Conservation (phyloP, 1,140 invertebrate species). For the fruit fly (Drosophila melanogaster) region DNA sequence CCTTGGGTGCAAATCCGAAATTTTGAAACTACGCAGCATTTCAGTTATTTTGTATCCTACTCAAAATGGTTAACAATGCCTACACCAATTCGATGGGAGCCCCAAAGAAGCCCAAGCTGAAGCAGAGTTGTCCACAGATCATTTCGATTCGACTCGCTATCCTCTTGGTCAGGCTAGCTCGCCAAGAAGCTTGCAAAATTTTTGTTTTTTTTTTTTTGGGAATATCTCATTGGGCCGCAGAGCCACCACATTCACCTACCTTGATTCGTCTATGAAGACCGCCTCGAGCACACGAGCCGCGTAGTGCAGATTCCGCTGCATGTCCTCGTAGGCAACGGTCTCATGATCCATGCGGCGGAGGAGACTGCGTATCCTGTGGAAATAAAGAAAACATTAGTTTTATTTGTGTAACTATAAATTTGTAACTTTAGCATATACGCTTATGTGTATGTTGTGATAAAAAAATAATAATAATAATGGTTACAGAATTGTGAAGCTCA, state of each 20-base stretch:
- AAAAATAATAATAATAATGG: too few species aligned
- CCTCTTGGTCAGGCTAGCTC: constrained; percentile 19
- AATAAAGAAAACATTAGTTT: constrained; percentile 14
- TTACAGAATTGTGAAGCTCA: too few species aligned
- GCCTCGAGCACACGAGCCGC: constrained; percentile 94
- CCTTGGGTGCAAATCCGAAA: constrained; percentile 57
- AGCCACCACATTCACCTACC: constrained; percentile 87
- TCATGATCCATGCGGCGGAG: constrained; percentile 92
- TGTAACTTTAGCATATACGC: too few species aligned
- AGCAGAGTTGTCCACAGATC: constrained; percentile 46
- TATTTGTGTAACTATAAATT: too few species aligned
- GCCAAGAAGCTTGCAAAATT: constrained; percentile 48
- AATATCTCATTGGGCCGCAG: not conserved
- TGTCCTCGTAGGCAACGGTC: constrained; percentile 92
- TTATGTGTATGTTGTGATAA: too few species aligned
- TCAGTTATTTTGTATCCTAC: constrained; percentile 32
- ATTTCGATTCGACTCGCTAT: constrained; percentile 27
- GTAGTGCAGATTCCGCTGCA: constrained; percentile 94
- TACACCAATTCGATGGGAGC: constrained; percentile 64
- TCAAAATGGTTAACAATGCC: constrained; percentile 50
- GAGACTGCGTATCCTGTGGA: constrained; percentile 91
- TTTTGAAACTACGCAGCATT: constrained; percentile 39
- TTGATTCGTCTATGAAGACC: constrained; percentile 94
- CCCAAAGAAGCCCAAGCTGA: constrained; percentile 48
- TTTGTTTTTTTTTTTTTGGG: constrained; percentile 25